Percentiles rank a stretch among this genome's conserved stretches.
These are phyloP conservation scores for Drosophila rubida DNA, from an alignment of 2,888 invertebrate species.

Conservation along the genomic window DNA sequence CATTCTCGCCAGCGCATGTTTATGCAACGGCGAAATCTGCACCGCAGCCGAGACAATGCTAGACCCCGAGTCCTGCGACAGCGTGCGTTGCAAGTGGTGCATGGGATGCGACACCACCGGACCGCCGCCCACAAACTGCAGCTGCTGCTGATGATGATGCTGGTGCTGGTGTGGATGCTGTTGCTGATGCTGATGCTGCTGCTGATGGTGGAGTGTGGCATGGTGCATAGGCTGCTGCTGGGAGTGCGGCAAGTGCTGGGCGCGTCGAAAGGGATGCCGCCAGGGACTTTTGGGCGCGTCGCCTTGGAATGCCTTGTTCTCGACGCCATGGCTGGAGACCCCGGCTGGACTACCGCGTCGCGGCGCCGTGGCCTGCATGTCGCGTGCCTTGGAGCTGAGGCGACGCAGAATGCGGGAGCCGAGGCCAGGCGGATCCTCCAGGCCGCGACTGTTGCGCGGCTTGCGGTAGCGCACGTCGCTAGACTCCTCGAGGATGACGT, in stretches of 20 bases:
- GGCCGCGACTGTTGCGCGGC: slow-evolving; percentile 86
- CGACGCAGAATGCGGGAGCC: slow-evolving; percentile 90
- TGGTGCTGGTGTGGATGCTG: slow-evolving; percentile 48
- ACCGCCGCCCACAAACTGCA: slow-evolving; percentile 68
- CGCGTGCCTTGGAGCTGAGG: slow-evolving; percentile 89
- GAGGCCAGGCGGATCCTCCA: slow-evolving; percentile 87
- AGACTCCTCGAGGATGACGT: slow-evolving; percentile 95
- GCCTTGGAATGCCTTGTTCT: slow-evolving; percentile 89
- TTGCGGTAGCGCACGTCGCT: slow-evolving; percentile 89
- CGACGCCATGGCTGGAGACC: slow-evolving; percentile 86
- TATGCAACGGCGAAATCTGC: slow-evolving; percentile 84
- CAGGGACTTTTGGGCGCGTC: slow-evolving; percentile 90
- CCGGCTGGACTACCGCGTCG: slow-evolving; percentile 79
- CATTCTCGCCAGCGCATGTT: slow-evolving; percentile 84
- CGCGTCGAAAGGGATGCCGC: slow-evolving; percentile 88
- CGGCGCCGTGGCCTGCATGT: slow-evolving; percentile 75
- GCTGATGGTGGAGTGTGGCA: slow-evolving; percentile 37
- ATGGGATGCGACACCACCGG: slow-evolving; percentile 70
- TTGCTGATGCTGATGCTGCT: slow-evolving; percentile 34
- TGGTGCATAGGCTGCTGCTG: slow-evolving; percentile 69
- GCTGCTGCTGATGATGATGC: slow-evolving; percentile 69
- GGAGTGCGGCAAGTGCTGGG: slow-evolving; percentile 75
- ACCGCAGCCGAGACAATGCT: slow-evolving; percentile 86
- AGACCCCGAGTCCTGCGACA: slow-evolving; percentile 87
- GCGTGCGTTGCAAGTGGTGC: slow-evolving; percentile 85